Conservation (phyloP, 2,888 invertebrate species). For the Coleophora deauratella region DNA sequence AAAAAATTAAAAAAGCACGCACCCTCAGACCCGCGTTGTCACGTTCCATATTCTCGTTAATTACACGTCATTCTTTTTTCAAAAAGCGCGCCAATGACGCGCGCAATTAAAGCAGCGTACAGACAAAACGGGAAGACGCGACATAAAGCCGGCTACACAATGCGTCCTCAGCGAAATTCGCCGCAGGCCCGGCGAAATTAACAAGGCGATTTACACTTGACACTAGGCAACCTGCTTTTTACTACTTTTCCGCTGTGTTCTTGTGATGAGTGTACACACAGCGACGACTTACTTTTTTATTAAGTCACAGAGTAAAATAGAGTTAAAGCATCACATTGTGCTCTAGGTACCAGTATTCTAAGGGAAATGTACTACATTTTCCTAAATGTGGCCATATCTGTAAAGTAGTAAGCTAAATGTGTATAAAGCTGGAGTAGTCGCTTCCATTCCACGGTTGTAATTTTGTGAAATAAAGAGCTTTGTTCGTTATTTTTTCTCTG, state of each 20-base stretch:
- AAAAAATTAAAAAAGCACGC: slow-evolving; percentile 56
- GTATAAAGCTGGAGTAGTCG: slow-evolving; percentile 32
- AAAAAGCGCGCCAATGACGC: slow-evolving; percentile 73
- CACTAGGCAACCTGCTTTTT: slow-evolving; percentile 66
- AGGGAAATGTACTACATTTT: not conserved
- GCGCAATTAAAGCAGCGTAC: slow-evolving; percentile 72
- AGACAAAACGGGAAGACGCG: slow-evolving; percentile 72
- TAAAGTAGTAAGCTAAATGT: slow-evolving; percentile 6
- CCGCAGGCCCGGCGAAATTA: slow-evolving; percentile 72
- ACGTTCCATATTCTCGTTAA: slow-evolving; percentile 74
- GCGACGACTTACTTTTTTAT: slow-evolving; percentile 32
- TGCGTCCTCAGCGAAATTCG: slow-evolving; percentile 72
- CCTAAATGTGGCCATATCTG: slow-evolving; percentile 33
- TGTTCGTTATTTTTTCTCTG: slow-evolving; percentile 49
- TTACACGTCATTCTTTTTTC: slow-evolving; percentile 75
- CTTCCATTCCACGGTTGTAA: slow-evolving; percentile 49
- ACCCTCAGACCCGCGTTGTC: slow-evolving; percentile 70
- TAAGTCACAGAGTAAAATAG: slow-evolving; percentile 15
- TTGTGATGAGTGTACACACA: slow-evolving; percentile 32
- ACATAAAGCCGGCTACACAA: slow-evolving; percentile 72
- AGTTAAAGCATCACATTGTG: slow-evolving; percentile 13
- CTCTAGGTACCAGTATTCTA: slow-evolving; percentile 18
- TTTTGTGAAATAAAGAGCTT: slow-evolving; percentile 66
- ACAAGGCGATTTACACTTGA: slow-evolving; percentile 76
- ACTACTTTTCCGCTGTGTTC: slow-evolving; percentile 49